A percentile compares a stretch with the other conserved stretches of the same genome.
These are phyloP conservation scores for Magallana angulata DNA, from an alignment of 1,140 invertebrate genomes.

Conservation along the genomic window DNA sequence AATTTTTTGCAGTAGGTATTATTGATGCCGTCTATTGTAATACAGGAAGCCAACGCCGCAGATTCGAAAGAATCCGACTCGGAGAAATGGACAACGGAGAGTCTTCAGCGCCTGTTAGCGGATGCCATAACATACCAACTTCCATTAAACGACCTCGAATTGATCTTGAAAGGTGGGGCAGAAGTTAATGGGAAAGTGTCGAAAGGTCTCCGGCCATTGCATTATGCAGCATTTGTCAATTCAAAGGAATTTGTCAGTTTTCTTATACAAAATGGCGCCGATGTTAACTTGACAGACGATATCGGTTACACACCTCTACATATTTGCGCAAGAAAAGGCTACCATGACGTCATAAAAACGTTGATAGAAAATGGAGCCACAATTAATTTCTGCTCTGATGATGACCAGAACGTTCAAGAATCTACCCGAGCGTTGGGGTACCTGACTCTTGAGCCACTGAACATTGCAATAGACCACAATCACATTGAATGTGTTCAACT, in stretches of 20 bases:
- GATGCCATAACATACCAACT: constrained; percentile 94
- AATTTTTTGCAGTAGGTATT: no score
- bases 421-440: constrained; percentile 68
- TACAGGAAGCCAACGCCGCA: no score
- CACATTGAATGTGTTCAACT: constrained; percentile 87
- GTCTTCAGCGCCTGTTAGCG: constrained; percentile 88
- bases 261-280: constrained; percentile 83
- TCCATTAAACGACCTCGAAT: constrained; percentile 88
- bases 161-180: constrained; percentile 68
- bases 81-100: constrained; percentile 40
- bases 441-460: constrained; percentile 75
- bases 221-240: constrained; percentile 93
- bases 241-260: constrained; percentile 87
- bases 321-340: constrained; percentile 91
- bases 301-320: constrained; percentile 94
- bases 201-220: constrained; percentile 89
- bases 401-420: constrained; percentile 55
- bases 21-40: no score
- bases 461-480: constrained; percentile 89
- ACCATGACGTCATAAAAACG: constrained; percentile 82
- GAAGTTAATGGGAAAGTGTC: constrained; percentile 80
- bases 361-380: constrained; percentile 89
- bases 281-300: constrained; percentile 92
- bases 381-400: constrained; percentile 84
- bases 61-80: background rate